Evolutionary conservation across 2,888 invertebrate genomes (phyloP), one percentile per base, ranked within the genome.

Genomic region (Dolomedes plantarius): DNA sequence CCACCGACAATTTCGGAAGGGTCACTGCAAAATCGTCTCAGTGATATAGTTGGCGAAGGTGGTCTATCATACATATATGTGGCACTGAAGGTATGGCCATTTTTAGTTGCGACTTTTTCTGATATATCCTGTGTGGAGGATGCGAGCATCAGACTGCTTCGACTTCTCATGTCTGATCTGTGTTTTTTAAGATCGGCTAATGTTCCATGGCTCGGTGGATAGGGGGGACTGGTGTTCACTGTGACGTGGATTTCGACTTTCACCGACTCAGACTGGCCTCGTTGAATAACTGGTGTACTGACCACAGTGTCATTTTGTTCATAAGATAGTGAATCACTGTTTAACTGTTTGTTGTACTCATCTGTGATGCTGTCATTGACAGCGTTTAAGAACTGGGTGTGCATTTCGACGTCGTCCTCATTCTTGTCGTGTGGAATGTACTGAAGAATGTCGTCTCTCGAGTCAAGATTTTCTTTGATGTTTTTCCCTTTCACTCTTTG

Each of bases 101-200:
- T 80, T 1, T 65, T 36, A 6, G 27, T n/a, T 1, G 39, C 32
- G 1, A 32, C 73, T 36, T 87, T 87, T 19, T 83, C 80, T 0
- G 74, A 62, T 23, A 85, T 32, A 11, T 87, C 87, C 32, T 64
- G 68, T 27, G 74, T 83, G 5, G 29, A 28, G 2, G 81, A 77
- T 0, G 87, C 27, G 11, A 81, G 19, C 74, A 80, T 73, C 29
- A 81, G 41, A 29, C 88, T 89, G n/a, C 81, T 87, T 13, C 89
- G 77, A 62, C 87, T 88, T 69, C 89, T 62, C 77, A 89, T 71
- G 65, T 90, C 91, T 3, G 90, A 89, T 29, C 98, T 93, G 91
- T 97, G 97, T 91, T 97, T 97, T 92, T 98, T 98, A 91, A 98
- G 93, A 92, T 98, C 97, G 74, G 97, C 95, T 90, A 98, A 93